Base-by-base conservation (phyloP, 2,797 vertebrate species). In the Silurus lanzhouensis region DNA sequence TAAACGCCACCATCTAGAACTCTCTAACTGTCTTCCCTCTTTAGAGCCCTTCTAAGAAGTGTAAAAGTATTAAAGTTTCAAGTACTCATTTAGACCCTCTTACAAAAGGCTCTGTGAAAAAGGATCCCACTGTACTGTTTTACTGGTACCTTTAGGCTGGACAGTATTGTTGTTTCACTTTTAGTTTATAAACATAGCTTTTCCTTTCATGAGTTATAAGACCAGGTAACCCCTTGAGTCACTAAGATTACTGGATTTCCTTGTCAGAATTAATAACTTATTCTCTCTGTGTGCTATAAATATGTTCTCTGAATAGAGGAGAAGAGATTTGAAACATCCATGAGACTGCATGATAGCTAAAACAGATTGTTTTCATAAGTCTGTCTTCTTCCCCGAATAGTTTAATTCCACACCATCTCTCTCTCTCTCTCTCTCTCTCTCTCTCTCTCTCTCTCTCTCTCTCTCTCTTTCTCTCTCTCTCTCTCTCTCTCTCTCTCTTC, bases 351-450 rank as follows among this genome's bases (percentile, higher is more conserved):
- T 78, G 61, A 81, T 74, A 52, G 67, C 48, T 81, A 66, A 81
- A 81, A 74, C 70, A 85, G 60, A 76, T 82, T 67, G 70, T 82
- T 85, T 76, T 82, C 27, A 46, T 44, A 60, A 60, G 55, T 27
- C 27, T 22, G 57, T 78, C 57, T 5, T 22, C 27, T 60, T 27
- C 57, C 19, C 48, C 2, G 7, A 48, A 75, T 75, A 57, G 27
- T 48, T 75, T 75, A 27, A 77, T 77, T 77, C 57, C 27, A 77
- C 20, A 60, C 57, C 14, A 2, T 38, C 38, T 60, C 19, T 20
- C 8, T 38, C 27, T n/a, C 20, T 13, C 48, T 60, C 60, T 20
- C 27, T 38, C 31, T 20, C 9, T 60, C 38, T 31, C 4, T 76
- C 38, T 38, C 38, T 38, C 38, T 38, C 38, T 38, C 38, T 38